A percentile compares a stretch with the other conserved stretches of the same genome.
These are phyloP conservation scores for Matsumyia berberina DNA, from an alignment of 2,888 invertebrate species.

Conservation along the genomic window DNA sequence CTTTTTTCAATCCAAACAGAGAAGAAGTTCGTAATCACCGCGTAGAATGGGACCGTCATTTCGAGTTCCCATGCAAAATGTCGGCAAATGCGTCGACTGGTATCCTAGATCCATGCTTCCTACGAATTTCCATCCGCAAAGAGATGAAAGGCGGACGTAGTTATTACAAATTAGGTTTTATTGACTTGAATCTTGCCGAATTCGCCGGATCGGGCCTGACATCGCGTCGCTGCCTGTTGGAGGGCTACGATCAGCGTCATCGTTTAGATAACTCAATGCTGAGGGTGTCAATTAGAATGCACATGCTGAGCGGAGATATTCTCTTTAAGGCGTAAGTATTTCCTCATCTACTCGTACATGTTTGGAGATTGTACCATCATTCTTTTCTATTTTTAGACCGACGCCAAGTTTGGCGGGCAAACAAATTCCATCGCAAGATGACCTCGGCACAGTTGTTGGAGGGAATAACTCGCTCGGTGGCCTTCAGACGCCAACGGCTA, in stretches of 20 bases:
- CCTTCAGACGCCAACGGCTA: conserved; percentile 82
- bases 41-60: conserved; percentile 96
- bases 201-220: conserved; percentile 96
- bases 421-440: conserved; percentile 85
- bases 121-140: conserved; percentile 97
- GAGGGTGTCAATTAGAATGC: conserved; percentile 95
- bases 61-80: conserved; percentile 98
- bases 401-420: conserved; percentile 87
- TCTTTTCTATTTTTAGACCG: conserved; percentile 85
- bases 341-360: no score
- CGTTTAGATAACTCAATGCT: conserved; percentile 98
- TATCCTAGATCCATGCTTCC: conserved; percentile 95
- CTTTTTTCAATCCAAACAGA: conserved; percentile 85
- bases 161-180: conserved; percentile 97
- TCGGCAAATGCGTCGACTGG: conserved; percentile 97
- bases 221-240: conserved; percentile 94
- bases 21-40: conserved; percentile 97
- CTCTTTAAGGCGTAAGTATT: conserved; percentile 98
- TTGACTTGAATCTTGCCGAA: conserved; percentile 98
- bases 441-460: conserved; percentile 80
- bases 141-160: conserved; percentile 89
- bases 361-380: not conserved
- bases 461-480: conserved; percentile 78
- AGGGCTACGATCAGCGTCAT: conserved; percentile 96
- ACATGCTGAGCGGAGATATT: conserved; percentile 97